Evolutionary conservation across 2,113 vertebrate genomes (phyloP), one percentile per base, ranked within the genome.

Genomic region (Limanda limanda): DNA sequence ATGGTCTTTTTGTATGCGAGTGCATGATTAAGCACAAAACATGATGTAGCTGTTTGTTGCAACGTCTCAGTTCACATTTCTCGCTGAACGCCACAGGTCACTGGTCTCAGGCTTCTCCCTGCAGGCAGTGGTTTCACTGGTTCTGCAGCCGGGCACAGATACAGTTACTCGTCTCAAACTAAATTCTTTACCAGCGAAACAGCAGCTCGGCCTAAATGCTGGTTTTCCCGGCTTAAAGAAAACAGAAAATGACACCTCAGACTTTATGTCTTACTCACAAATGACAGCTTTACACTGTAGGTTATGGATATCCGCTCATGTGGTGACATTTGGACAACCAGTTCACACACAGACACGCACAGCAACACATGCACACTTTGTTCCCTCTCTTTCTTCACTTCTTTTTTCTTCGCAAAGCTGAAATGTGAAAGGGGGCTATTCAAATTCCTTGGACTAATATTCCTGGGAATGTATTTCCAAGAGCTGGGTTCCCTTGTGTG

Each of bases 361-460:
- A 20, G 42, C 48, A 20, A 48, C 70, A 48, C 59, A 59, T 12
- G 21, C 55, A 66, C 24, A 66, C 55, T 54, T 13, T 52, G 58
- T 65, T 70, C 56, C 56, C 58, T 15, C 57, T 27, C 60, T 58
- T 64, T 79, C 57, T 69, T 56, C 47, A 17, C 7, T 52, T 35
- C 31, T 75, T 48, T 45, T 73, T 57, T 83, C 61, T 61, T 45
- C 31, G 35, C 37, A 65, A 75, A 61, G 20, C 59, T 57, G 52
- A 81, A 86, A 71, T 47, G 57, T 74, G 37, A 71, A 75, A 66
- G 45, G 57, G 52, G 9, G 10, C 57, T 12, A 73, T 69, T 76
- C 57, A 73, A 80, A 87, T 86, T 86, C 79, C 54, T 81, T 60
- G 45, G 63, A 58, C 56, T 69, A 69, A 86, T 83, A 86, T 85